phyloP scores from a whole-genome alignment of 2,113 vertebrate species.

The Pachypanchax playfairii region DNA sequence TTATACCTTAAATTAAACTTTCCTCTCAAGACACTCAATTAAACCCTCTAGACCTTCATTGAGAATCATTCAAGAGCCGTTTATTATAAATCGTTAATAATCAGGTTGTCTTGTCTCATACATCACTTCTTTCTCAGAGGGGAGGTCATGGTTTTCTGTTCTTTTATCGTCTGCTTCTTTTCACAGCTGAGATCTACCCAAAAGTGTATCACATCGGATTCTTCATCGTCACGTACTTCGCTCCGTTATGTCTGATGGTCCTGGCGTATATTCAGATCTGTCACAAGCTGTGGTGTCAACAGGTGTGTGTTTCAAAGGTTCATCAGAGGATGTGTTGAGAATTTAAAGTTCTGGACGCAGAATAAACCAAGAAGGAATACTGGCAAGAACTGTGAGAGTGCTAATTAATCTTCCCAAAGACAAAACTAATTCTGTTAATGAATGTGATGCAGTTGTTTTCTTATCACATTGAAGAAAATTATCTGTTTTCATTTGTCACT shows the following conservation, averaged over 20 bases:
- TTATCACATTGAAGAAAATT: neutral
- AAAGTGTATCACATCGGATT: conserved; percentile 96
- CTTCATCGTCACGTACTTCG: conserved; percentile 95
- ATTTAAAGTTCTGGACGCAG: too few species aligned
- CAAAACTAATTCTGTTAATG: neutral
- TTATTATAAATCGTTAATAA: neutral
- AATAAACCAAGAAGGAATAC: neutral
- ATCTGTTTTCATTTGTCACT: neutral
- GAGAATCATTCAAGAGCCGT: neutral
- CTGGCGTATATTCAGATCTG: conserved; percentile 98
- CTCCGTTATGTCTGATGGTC: conserved; percentile 95
- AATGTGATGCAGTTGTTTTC: neutral
- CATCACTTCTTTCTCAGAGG: neutral
- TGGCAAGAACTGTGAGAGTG: neutral
- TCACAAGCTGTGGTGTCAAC: conserved; percentile 94
- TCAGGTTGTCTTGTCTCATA: neutral
- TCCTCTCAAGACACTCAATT: neutral
- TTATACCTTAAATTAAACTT: neutral
- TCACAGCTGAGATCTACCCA: conserved; percentile 90
- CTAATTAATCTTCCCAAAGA: neutral
- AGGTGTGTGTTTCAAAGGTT: conserved; percentile 77
- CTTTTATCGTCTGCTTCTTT: conserved; percentile 39
- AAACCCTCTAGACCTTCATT: neutral
- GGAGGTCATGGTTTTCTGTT: neutral
- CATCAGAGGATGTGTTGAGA: too few species aligned